Conservation (phyloP, 2,113 vertebrate genomes). For the Bubo scandiacus region DNA sequence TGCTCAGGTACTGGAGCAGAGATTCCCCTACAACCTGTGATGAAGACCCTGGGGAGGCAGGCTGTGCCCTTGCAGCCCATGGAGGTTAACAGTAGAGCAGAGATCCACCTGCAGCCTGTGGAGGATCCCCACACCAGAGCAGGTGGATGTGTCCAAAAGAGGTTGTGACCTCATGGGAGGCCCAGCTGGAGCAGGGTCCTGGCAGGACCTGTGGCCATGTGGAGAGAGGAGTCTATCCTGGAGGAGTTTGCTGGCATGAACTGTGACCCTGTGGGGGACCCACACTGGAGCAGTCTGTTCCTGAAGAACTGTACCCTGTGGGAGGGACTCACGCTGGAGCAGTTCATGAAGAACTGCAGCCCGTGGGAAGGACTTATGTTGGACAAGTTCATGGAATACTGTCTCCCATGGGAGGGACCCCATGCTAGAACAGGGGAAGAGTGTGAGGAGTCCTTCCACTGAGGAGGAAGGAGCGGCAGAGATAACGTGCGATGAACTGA, state of each 20-base stretch:
- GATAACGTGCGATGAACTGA: neutral
- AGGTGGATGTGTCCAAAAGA: too few species aligned
- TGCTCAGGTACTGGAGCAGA: neutral
- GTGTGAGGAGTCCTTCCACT: neutral
- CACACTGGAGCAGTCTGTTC: neutral
- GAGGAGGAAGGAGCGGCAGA: neutral
- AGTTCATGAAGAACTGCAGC: neutral
- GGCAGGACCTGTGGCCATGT: too few species aligned
- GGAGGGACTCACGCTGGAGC: too few species aligned
- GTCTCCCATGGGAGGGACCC: neutral
- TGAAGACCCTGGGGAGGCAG: neutral
- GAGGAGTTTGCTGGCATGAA: neutral
- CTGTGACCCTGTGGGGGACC: neutral
- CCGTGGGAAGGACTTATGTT: neutral
- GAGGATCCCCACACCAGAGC: neutral
- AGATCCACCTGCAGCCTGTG: neutral
- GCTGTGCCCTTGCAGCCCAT: neutral
- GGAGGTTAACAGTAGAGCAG: neutral
- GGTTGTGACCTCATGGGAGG: neutral
- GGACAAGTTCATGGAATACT: neutral
- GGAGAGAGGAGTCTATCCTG: neutral
- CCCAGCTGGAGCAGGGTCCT: too few species aligned
- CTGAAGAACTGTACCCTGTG: neutral
- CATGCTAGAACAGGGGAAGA: neutral
- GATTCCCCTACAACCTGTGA: neutral